These are phyloP conservation scores for Acronicta alni DNA, from an alignment of 2,888 invertebrate species.

Conservation along the genomic window DNA sequence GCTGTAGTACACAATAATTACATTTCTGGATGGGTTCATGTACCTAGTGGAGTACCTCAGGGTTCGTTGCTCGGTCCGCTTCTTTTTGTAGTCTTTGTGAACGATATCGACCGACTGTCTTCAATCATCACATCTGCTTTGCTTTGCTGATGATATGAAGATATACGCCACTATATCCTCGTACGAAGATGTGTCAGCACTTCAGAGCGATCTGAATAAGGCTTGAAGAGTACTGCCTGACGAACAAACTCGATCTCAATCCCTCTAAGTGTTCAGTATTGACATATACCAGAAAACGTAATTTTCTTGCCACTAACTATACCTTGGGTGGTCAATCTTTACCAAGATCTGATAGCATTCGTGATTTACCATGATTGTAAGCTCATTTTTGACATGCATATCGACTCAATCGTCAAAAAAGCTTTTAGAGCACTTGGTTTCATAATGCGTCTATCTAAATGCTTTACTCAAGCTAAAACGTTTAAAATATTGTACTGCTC, in stretches of 20 bases:
- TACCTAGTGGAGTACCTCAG: constrained; percentile 2
- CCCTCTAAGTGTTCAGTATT: neutral
- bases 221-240: neutral
- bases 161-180: neutral
- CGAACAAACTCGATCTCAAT: neutral
- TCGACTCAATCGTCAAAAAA: neutral
- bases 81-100: neutral
- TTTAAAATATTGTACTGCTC: no score
- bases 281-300: neutral
- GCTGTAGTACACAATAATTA: constrained; percentile 1
- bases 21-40: neutral
- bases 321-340: neutral
- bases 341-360: neutral
- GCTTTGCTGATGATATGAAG: neutral
- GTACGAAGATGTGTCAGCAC: neutral
- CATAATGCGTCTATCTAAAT: no score
- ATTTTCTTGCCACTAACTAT: neutral
- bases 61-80: constrained; percentile 1
- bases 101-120: constrained; percentile 1
- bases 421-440: no score
- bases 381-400: neutral
- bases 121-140: neutral
- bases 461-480: no score
- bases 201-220: neutral
- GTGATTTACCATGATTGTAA: neutral